Evolutionary conservation across 1,140 invertebrate species (phyloP), one percentile per base, ranked within the genome.

Genomic region (Gonatopus flavifemur): DNA sequence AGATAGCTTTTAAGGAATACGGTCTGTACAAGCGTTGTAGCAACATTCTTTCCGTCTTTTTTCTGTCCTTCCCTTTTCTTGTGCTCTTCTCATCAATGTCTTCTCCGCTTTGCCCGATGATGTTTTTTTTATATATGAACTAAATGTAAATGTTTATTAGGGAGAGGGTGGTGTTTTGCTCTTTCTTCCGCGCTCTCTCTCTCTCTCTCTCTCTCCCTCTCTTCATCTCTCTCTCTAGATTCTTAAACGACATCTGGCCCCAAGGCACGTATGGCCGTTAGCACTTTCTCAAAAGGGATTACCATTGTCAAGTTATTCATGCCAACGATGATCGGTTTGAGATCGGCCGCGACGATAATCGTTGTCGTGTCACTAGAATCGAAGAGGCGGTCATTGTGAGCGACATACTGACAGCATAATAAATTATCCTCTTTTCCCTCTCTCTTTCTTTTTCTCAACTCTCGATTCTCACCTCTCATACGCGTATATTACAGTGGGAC

Each of bases 321-420:
- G 66, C 67, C 71, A 72, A 76, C 66, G 72, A 73, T 72, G 70
- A 74, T 76, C 71, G 68, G 69, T 42, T 63, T 42, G 67, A 76
- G 73, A 76, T 74, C 66, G 66, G 64, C 52, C 55, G 60, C 43
- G 49, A 52, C 57, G 72, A 76, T 76, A 74, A 73, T 70, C 64
- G 61, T n/a, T n/a, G n/a, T 37, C 65, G 62, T 71, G 73, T 76
- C 70, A 70, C 66, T 62, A 69, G 69, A 74, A 74, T 74, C 64
- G 62, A 70, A 66, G 63, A 73, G 70, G 69, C 66, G 69, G 70
- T 72, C 70, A 74, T 71, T 69, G 61, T 67, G 66, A 72, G 62
- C 70, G 71, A 76, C 69, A 71, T 69, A 74, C 68, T 72, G 72
- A 74, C 74, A 74, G 72, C 66, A 72, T 74, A 71, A 74, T 76